Conservation (phyloP, 2,113 vertebrate species). For the Numenius arquata region DNA sequence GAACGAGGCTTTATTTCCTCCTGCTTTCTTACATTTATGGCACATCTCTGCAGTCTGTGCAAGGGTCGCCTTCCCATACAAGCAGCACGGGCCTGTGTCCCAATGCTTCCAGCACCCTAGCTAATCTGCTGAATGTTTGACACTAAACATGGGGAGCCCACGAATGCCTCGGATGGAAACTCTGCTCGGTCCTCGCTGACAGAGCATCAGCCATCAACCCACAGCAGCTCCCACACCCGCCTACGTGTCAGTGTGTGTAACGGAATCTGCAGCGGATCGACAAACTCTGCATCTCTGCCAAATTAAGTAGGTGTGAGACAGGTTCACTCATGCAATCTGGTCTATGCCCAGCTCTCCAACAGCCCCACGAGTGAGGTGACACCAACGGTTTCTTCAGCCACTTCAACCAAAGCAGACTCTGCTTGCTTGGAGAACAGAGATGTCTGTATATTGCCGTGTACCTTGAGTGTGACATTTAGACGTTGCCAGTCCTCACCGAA, state of each 20-base stretch:
- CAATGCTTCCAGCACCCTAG: not conserved
- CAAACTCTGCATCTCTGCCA: not conserved
- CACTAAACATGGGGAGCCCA: not conserved
- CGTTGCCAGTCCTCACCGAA: constrained; percentile 23
- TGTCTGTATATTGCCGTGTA: not conserved
- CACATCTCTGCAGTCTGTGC: not conserved
- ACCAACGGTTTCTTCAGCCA: not conserved
- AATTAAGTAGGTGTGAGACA: constrained; percentile 3
- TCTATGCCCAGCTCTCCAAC: not conserved
- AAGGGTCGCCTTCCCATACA: not conserved
- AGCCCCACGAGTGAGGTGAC: not conserved
- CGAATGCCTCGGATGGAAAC: not conserved
- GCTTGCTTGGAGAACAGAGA: not conserved
- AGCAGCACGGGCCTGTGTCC: not conserved
- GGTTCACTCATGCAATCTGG: not conserved
- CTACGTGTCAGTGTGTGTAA: not conserved
- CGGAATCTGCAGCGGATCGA: not conserved
- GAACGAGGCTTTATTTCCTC: not conserved
- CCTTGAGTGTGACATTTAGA: constrained; percentile 28
- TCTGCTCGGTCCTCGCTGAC: not conserved
- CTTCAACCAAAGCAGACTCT: not conserved
- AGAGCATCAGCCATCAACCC: not conserved
- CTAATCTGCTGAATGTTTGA: not conserved
- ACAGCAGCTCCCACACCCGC: not conserved
- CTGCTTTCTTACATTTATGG: not conserved